Base-by-base conservation (phyloP, 2,113 vertebrate genomes). In the Cebus imitator region DNA sequence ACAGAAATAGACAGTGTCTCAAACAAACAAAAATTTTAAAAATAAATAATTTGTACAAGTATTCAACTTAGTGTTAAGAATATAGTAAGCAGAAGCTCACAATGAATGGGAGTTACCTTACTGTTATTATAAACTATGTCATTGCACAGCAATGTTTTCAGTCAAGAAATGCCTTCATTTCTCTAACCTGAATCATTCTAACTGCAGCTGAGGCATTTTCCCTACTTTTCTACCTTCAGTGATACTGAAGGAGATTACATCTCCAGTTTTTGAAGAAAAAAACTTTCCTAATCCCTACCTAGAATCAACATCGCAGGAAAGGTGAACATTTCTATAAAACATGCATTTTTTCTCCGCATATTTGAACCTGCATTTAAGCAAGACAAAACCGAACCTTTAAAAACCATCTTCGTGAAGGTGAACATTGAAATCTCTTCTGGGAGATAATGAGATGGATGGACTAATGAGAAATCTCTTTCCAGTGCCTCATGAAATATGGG, bases 381-480 rank as follows among this genome's bases (percentile, higher is more conserved):
- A 96, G 90, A 92, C 27, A 96, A 93, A 95, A 90, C 1, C 37
- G 40, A 90, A 43, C 6, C 64, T 87, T 75, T 80, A 37, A 78
- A 95, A 95, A 75, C 6, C 21, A 35, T 80, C 64, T 73, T 97
- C 85, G 55, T 92, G 23, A 93, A 96, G 91, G 95, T 57, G 81
- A 95, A 68, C 72, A 80, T 8, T 96, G 48, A 95, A 94, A 83
- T 85, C 68, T 90, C 72, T 95, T 90, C 68, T 57, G 68, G 64
- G 68, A 87, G 72, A 87, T 97, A 95, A 97, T 12, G 91, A 91
- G 91, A 94, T 87, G 57, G n/a, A 93, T 87, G 80, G 75, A 45
- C 76, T 97, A 97, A 95, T 94, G 84, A 96, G 52, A 82, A 96
- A 96, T 87, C 27, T 84, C 70, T 96, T 80, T 84, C 35, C 66